A percentile compares a stretch with the other conserved stretches of the same genome.
Conservation (phyloP, 2,888 invertebrate species). For the Caradrina clavipalpis region DNA sequence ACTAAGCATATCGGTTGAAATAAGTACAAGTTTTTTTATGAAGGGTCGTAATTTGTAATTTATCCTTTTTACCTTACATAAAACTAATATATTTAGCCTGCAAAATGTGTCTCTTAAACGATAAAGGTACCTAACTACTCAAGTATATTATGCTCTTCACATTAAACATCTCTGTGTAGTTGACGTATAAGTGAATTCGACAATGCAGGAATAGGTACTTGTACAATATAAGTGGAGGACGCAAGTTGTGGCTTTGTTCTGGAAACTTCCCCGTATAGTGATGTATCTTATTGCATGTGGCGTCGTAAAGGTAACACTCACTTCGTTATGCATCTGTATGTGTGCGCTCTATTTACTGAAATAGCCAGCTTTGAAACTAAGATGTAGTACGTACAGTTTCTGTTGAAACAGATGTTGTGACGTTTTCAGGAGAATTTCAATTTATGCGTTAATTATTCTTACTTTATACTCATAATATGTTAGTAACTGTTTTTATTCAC, state of each 20-base stretch:
- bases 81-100: background rate
- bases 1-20: too few relatives aligned
- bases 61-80: background rate
- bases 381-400: background rate
- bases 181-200: constrained; percentile 84
- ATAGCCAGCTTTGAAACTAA: constrained; percentile 18
- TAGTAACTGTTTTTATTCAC: background rate
- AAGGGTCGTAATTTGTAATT: too few relatives aligned
- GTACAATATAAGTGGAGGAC: constrained; percentile 78
- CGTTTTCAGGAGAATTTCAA: background rate
- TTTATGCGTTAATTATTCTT: background rate
- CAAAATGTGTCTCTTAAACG: background rate
- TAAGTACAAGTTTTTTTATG: too few relatives aligned
- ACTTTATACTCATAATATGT: background rate
- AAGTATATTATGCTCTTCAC: background rate
- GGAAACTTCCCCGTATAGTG: constrained; percentile 82
- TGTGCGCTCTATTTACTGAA: constrained; percentile 43
- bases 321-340: constrained; percentile 62
- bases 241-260: constrained; percentile 87
- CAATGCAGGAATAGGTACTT: constrained; percentile 83
- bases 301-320: constrained; percentile 72
- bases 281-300: constrained; percentile 86
- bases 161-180: constrained; percentile 69
- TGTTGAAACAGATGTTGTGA: background rate
- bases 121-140: background rate